Base-by-base conservation (phyloP, 2,113 vertebrate species). In the Eonycteris spelaea region DNA sequence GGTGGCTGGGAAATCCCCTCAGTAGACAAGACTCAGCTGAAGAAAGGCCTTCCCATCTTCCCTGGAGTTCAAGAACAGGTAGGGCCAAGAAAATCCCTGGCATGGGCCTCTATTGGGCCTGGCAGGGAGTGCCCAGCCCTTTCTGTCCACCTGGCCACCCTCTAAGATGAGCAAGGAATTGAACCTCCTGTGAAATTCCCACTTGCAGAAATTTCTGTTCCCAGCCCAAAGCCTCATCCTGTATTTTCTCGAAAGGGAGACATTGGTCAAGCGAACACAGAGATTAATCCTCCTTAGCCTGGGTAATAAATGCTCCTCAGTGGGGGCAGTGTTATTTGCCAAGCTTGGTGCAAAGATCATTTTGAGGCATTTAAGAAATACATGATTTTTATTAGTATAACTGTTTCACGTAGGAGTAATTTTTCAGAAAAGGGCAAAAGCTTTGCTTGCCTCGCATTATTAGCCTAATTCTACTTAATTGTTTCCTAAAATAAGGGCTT, bases 371-470 rank as follows among this genome's bases (percentile, higher is more conserved):
- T 98, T 96, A 97, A 95, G 95, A 96, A 97, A 95, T 96, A 95
- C 94, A 90, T 96, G 86, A 96, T 98, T 97, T 97, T 96, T 97
- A 97, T 96, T 94, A 96, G 95, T 92, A 43, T 96, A 97, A 95
- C 92, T 92, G 95, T 96, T 96, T 96, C 93, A 97, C 1, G 89
- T 96, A 96, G 97, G 97, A 97, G 94, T 97, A 86, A 97, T 90
- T 97, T 97, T 92, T 98, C 94, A 93, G 93, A 79, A 97, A 98
- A 98, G 97, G 97, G 97, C 97, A 97, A 98, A 97, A 97, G 97
- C 97, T 97, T 94, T 86, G 94, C 95, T 96, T 96, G 96, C 96
- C 94, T 97, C 2, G 1, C 82, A 87, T 93, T 97, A 96, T 96
- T 97, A 97, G 91, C 70, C 96, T 98, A 97, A 98, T 98, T 96